These are phyloP conservation scores for Mnemiopsis leidyi DNA, from an alignment of 37 sponge, comb jelly and placozoan species.

Conservation along the genomic window DNA sequence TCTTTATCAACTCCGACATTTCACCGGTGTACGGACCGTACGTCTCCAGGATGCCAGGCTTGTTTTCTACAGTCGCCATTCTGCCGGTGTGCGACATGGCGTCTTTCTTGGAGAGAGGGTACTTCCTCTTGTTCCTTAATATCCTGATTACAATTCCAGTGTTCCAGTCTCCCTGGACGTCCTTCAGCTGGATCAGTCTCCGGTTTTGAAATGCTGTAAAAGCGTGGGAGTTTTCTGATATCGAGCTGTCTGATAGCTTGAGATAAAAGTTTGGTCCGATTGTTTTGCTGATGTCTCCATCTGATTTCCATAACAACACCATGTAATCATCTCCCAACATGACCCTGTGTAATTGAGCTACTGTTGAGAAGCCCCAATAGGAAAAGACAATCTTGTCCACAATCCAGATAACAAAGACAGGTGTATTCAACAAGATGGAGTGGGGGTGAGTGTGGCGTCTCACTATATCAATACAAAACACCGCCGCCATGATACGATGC, in stretches of 20 bases:
- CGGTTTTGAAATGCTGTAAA: constrained; percentile 7
- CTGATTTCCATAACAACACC: constrained; percentile 24
- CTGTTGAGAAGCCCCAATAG: not conserved
- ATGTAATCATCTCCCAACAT: not conserved
- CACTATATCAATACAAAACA: constrained; percentile 32
- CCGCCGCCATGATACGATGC: not conserved
- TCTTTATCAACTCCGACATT: constrained; percentile 10
- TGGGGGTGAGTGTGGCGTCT: not conserved
- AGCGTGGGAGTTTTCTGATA: not conserved
- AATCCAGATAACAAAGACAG: not conserved
- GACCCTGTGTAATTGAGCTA: not conserved
- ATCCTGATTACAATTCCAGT: not conserved
- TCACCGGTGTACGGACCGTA: constrained; percentile 19
- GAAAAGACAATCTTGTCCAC: not conserved
- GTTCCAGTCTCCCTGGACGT: not conserved
- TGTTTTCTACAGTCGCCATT: not conserved
- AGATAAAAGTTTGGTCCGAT: constrained; percentile 12
- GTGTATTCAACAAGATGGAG: not conserved
- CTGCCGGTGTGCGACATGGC: not conserved
- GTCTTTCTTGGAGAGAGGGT: not conserved
- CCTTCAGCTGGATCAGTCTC: not conserved
- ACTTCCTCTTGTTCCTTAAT: not conserved
- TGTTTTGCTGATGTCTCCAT: not conserved
- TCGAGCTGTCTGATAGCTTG: not conserved
- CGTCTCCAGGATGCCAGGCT: not conserved